Percentiles rank a stretch among this genome's conserved stretches.
phyloP scores from a whole-genome alignment of 2,888 invertebrate species.

The Bibio marci region DNA sequence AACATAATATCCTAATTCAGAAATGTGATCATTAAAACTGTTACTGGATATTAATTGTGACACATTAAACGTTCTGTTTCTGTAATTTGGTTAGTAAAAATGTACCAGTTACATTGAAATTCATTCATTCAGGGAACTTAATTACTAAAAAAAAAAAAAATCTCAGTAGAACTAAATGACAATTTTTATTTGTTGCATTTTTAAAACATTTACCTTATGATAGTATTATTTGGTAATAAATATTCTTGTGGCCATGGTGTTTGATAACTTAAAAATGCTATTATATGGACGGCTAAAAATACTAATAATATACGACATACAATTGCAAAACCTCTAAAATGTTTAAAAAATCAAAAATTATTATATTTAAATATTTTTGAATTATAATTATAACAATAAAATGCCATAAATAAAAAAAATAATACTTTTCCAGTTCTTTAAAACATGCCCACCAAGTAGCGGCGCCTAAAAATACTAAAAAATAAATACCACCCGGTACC shows the following conservation, averaged over 20 bases:
- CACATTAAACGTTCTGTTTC: too few species aligned
- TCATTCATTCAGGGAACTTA: neutral
- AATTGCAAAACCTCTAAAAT: slow-evolving; percentile 51
- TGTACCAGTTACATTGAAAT: too few species aligned
- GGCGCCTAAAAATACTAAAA: slow-evolving; percentile 63
- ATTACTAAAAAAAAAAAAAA: slow-evolving; percentile 3
- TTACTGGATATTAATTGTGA: too few species aligned
- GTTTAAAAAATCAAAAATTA: neutral
- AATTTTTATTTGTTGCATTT: slow-evolving; percentile 1
- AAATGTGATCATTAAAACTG: too few species aligned
- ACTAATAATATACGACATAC: slow-evolving; percentile 51
- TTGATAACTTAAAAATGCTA: slow-evolving; percentile 64
- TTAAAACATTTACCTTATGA: slow-evolving; percentile 46
- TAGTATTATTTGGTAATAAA: slow-evolving; percentile 46
- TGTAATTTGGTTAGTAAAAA: too few species aligned
- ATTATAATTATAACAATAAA: neutral
- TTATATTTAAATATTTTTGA: neutral
- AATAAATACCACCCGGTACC: slow-evolving; percentile 69
- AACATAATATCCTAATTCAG: too few species aligned
- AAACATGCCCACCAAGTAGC: slow-evolving; percentile 81
- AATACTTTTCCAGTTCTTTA: slow-evolving; percentile 44
- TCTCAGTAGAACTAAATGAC: too few species aligned
- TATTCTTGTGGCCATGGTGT: slow-evolving; percentile 61
- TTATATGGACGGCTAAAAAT: slow-evolving; percentile 59
- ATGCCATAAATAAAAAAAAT: too few species aligned